These are phyloP conservation scores for Macrosteles quadrilineatus DNA, from an alignment of 1,140 invertebrate genomes.

Conservation along the genomic window DNA sequence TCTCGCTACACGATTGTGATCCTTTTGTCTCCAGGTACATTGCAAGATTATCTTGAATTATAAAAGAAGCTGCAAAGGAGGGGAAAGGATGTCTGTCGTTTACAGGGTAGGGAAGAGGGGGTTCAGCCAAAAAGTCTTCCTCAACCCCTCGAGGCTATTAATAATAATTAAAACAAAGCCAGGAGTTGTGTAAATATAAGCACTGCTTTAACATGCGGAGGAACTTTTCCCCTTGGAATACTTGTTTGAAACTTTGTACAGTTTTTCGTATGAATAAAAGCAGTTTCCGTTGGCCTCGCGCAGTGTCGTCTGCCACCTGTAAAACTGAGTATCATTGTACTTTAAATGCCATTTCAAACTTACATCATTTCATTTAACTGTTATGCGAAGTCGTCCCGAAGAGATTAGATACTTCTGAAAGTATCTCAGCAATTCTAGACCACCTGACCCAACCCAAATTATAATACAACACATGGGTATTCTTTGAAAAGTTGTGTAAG, in stretches of 20 bases:
- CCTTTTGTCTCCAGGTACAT: background rate
- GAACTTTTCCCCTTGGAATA: conserved; percentile 5
- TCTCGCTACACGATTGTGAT: background rate
- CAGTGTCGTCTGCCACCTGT: background rate
- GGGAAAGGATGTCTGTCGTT: background rate
- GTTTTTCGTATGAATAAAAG: conserved; percentile 16
- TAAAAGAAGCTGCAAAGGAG: background rate
- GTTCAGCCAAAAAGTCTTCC: background rate
- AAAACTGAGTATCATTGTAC: background rate
- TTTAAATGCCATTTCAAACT: conserved; percentile 1
- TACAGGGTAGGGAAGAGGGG: background rate
- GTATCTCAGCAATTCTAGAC: no score
- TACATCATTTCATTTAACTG: background rate
- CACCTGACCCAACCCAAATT: no score
- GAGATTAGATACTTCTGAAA: background rate
- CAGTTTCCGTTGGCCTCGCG: background rate
- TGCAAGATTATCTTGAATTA: background rate
- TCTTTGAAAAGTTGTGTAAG: no score
- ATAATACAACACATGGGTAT: no score
- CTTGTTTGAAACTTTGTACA: conserved; percentile 7
- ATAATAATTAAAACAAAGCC: conserved; percentile 17
- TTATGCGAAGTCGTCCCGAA: background rate
- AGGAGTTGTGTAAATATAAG: conserved; percentile 9
- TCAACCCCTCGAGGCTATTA: conserved; percentile 6
- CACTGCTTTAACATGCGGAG: conserved; percentile 10